Conservation (phyloP, 2,113 vertebrate genomes). For the Psephotus haematonotus region DNA sequence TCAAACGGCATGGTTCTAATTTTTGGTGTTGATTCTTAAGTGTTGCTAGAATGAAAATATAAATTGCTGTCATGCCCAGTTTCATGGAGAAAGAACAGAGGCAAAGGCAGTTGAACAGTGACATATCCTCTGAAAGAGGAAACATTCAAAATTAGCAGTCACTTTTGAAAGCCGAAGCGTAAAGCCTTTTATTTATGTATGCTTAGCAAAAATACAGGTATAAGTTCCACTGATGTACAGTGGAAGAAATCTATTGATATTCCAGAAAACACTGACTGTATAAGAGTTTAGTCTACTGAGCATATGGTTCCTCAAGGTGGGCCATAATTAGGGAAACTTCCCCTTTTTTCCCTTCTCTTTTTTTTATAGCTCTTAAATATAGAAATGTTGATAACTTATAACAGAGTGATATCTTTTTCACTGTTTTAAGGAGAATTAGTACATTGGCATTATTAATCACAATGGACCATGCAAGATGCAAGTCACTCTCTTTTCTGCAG, state of each 20-base stretch:
- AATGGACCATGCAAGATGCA: neutral
- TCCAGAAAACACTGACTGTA: neutral
- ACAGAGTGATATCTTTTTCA: neutral
- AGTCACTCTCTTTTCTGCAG: neutral
- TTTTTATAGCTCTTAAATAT: neutral
- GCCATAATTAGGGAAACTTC: neutral
- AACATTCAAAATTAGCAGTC: neutral
- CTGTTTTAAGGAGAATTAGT: neutral
- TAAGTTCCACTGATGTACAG: neutral
- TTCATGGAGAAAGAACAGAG: neutral
- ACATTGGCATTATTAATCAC: neutral
- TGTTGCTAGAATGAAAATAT: neutral
- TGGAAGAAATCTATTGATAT: neutral
- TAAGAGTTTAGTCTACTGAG: neutral
- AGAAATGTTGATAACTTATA: neutral
- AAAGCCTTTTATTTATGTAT: neutral
- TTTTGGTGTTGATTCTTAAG: neutral
- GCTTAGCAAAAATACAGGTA: neutral
- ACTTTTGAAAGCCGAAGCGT: neutral
- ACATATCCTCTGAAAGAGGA: neutral
- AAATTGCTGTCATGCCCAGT: neutral
- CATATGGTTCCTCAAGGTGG: neutral
- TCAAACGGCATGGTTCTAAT: neutral
- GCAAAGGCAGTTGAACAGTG: accelerated
- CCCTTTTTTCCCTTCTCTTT: neutral